Evolutionary conservation across 2,888 invertebrate genomes (phyloP).

Genomic region (Aleiodes leptofemur): DNA sequence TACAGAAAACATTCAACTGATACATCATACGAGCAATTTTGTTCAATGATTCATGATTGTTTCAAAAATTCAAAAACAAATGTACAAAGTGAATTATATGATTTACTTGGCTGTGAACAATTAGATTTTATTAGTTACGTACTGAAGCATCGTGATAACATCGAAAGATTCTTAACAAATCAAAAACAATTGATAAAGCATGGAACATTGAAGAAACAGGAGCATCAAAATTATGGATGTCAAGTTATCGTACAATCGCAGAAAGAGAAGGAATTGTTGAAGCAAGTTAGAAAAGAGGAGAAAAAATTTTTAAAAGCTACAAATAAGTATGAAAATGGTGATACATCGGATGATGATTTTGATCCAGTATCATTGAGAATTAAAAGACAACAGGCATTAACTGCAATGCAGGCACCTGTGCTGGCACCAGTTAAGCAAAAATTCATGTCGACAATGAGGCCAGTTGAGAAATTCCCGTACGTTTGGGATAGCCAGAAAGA

Average conservation of each 20-base stretch:
- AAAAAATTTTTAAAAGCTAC: constrained; percentile 81
- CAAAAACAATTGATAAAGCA: constrained; percentile 55
- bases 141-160: constrained; percentile 64
- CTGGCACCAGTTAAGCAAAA: constrained; percentile 71
- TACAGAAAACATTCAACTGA: constrained; percentile 74
- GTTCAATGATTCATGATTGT: constrained; percentile 78
- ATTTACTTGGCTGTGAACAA: constrained; percentile 90
- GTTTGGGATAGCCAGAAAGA: constrained; percentile 89
- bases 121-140: constrained; percentile 69
- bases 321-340: constrained; percentile 73
- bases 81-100: constrained; percentile 90
- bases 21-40: constrained; percentile 79
- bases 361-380: constrained; percentile 78
- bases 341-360: constrained; percentile 76
- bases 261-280: constrained; percentile 86
- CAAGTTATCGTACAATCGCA: constrained; percentile 91
- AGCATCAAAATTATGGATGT: constrained; percentile 82
- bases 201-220: constrained; percentile 67
- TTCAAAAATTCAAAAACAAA: constrained; percentile 78
- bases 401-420: constrained; percentile 77
- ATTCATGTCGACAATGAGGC: constrained; percentile 68
- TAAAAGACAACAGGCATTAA: constrained; percentile 74
- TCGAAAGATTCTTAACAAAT: constrained; percentile 56
- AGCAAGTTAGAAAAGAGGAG: constrained; percentile 89
- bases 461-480: constrained; percentile 84